Evolutionary conservation across 2,113 vertebrate species (phyloP).

Genomic region (Triplophysa siluroides): DNA sequence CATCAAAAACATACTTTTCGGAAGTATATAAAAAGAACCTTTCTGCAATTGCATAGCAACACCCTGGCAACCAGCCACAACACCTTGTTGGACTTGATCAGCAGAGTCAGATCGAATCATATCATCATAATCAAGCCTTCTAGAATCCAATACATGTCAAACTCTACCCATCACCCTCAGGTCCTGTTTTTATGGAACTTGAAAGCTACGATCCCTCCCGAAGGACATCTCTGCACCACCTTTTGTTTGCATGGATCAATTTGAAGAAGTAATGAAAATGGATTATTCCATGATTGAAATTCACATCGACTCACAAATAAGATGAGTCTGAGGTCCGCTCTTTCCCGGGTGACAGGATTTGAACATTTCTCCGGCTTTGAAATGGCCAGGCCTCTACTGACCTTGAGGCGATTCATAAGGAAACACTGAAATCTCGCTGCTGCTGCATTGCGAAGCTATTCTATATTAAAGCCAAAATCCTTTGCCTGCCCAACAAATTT

Average conservation of each 20-base stretch:
- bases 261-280: conserved; percentile 49
- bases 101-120: background rate
- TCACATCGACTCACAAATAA: conserved; percentile 29
- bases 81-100: background rate
- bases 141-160: conserved; percentile 30
- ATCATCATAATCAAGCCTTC: background rate
- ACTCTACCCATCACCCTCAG: conserved; percentile 8
- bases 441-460: conserved; percentile 26
- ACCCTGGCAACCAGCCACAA: too few relatives aligned
- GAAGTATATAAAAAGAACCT: too few relatives aligned
- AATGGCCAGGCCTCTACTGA: conserved; percentile 36
- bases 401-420: conserved; percentile 31
- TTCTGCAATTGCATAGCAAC: too few relatives aligned
- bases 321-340: conserved; percentile 14
- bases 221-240: conserved; percentile 10
- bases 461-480: conserved; percentile 27
- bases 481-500: conserved; percentile 37
- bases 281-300: conserved; percentile 45
- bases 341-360: conserved; percentile 26
- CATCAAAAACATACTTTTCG: rapidly evolving
- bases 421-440: conserved; percentile 30
- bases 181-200: conserved; percentile 33
- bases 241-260: conserved; percentile 42
- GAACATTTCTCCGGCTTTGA: conserved; percentile 27
- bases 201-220: conserved; percentile 19